These are phyloP conservation scores for Heliconius himera DNA, from an alignment of 1,140 invertebrate genomes.

Conservation along the genomic window DNA sequence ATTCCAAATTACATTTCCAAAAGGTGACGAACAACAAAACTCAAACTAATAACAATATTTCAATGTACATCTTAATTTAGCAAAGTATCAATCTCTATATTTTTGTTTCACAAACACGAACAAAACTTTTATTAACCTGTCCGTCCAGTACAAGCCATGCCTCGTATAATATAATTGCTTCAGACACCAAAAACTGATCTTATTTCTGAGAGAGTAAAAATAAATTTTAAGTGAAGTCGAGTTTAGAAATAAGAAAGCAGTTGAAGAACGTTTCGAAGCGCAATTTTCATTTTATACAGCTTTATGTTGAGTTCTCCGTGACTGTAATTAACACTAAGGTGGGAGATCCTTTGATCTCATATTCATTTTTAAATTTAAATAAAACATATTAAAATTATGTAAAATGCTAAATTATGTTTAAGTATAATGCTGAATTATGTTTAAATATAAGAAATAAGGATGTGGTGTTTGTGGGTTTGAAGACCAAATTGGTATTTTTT, in stretches of 20 bases:
- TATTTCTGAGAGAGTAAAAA: neutral
- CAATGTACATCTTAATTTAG: conserved; percentile 17
- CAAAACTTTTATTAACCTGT: conserved; percentile 29
- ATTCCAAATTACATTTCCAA: neutral
- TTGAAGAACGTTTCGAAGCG: conserved; percentile 33
- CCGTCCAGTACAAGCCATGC: conserved; percentile 19
- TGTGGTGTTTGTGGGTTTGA: neutral
- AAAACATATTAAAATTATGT: conserved; percentile 14
- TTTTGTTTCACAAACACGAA: conserved; percentile 19
- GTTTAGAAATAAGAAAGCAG: conserved; percentile 31
- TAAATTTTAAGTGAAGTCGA: conserved; percentile 15
- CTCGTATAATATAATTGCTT: neutral
- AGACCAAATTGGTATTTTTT: too few species aligned
- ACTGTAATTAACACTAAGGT: conserved; percentile 44
- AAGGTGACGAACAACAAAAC: neutral
- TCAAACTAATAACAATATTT: conserved; percentile 7
- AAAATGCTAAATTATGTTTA: conserved; percentile 11
- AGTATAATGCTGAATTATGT: too few species aligned
- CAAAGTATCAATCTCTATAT: conserved; percentile 16
- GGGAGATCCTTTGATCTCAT: conserved; percentile 35
- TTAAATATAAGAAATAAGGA: neutral
- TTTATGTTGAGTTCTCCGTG: conserved; percentile 36
- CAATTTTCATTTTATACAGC: conserved; percentile 39
- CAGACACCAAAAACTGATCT: neutral
- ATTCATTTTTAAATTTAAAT: conserved; percentile 17